Evolutionary conservation across 2,113 vertebrate genomes (phyloP).

Genomic region (Pelmatolapia mariae): DNA sequence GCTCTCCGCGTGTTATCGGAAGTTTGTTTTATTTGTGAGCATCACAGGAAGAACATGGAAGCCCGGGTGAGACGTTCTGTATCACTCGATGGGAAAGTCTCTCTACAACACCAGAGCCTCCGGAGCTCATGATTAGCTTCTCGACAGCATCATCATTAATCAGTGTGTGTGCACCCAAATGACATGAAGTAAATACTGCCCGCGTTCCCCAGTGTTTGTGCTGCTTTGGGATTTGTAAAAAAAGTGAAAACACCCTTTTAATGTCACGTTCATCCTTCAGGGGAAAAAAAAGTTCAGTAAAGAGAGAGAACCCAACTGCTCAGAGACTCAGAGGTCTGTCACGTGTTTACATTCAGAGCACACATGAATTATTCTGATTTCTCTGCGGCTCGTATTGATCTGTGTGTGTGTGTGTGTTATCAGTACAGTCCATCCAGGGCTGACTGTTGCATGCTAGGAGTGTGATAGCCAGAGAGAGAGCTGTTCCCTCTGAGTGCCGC

Average conservation of each 20-base stretch:
- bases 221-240: not conserved
- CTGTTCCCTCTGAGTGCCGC: not conserved
- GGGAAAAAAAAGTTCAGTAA: not conserved
- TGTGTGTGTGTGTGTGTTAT: not conserved
- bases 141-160: not conserved
- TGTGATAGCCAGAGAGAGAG: not conserved
- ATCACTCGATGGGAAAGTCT: not conserved
- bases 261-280: not conserved
- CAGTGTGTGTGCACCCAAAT: not conserved
- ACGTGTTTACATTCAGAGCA: not conserved
- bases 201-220: not conserved
- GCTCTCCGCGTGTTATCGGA: not conserved
- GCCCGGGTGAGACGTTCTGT: not conserved
- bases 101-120: not conserved
- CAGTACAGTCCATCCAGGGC: not conserved
- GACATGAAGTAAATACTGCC: not conserved
- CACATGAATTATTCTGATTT: not conserved
- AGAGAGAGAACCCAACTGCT: not conserved
- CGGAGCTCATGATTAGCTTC: not conserved
- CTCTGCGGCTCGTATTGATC: not conserved
- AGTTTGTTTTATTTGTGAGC: not conserved
- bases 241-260: rapidly evolving
- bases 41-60: not conserved
- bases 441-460: slow-evolving; percentile 6
- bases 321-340: rapidly evolving